Evolutionary conservation across 2,888 invertebrate species (phyloP).

Genomic region (Ennomos fuscantarius): DNA sequence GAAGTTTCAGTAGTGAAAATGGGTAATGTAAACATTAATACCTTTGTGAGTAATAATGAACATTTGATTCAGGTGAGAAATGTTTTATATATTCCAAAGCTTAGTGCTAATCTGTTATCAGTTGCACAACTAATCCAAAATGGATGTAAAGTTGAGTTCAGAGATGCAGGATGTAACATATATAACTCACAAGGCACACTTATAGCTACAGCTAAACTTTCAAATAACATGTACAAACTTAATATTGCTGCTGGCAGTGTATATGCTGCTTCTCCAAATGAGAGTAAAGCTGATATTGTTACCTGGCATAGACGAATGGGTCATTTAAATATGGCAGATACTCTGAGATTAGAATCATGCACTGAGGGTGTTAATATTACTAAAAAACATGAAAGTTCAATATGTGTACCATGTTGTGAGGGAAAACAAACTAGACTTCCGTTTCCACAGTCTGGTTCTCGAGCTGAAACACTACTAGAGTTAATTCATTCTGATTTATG

Average conservation of each 20-base stretch:
- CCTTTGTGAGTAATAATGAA: background rate
- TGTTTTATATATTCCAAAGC: slow-evolving; percentile 38
- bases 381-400: background rate
- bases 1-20: background rate
- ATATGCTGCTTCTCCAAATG: slow-evolving; percentile 4
- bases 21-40: background rate
- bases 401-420: slow-evolving; percentile 33
- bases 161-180: background rate
- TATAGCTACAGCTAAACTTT: no score
- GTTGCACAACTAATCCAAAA: slow-evolving; percentile 33
- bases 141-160: background rate
- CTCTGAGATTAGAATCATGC: slow-evolving; percentile 33
- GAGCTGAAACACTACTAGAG: slow-evolving; percentile 29
- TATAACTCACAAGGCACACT: no score
- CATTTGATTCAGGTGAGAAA: slow-evolving; percentile 28
- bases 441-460: slow-evolving; percentile 30
- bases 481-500: slow-evolving; percentile 35
- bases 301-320: slow-evolving; percentile 37
- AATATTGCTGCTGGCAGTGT: background rate
- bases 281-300: slow-evolving; percentile 18
- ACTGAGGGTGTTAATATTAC: slow-evolving; percentile 30
- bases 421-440: slow-evolving; percentile 37
- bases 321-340: slow-evolving; percentile 38
- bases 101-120: slow-evolving; percentile 40
- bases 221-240: slow-evolving; percentile 21